Evolutionary conservation across 2,797 vertebrate genomes (phyloP).

Genomic region (Eidolon dupreanum): DNA sequence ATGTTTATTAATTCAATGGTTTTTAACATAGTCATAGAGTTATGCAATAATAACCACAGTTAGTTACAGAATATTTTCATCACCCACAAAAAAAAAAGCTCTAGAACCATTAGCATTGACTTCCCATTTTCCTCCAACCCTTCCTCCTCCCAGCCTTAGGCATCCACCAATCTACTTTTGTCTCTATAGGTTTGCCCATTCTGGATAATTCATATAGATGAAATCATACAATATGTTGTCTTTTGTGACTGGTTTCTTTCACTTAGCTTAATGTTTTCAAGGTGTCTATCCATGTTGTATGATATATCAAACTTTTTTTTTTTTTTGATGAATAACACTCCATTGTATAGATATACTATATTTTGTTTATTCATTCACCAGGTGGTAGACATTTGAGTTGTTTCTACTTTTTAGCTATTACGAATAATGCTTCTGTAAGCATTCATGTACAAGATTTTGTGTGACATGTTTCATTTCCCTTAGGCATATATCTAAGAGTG

Average conservation of each 20-base stretch:
- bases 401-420: neutral
- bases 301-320: neutral
- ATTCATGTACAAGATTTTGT: neutral
- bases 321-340: neutral
- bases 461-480: neutral
- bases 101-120: neutral
- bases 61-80: neutral
- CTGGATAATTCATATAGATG: neutral
- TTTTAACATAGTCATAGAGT: neutral
- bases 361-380: neutral
- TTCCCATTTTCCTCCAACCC: neutral
- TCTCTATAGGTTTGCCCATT: neutral
- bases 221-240: neutral
- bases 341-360: neutral
- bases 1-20: neutral
- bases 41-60: neutral
- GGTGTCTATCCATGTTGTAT: neutral
- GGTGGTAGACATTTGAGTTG: neutral
- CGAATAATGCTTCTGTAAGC: neutral
- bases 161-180: neutral
- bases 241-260: neutral
- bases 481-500: neutral
- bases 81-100: neutral
- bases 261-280: neutral
- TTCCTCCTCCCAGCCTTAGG: neutral